Base-by-base conservation (phyloP, 2,113 vertebrate genomes). In the Tupaia tana region DNA sequence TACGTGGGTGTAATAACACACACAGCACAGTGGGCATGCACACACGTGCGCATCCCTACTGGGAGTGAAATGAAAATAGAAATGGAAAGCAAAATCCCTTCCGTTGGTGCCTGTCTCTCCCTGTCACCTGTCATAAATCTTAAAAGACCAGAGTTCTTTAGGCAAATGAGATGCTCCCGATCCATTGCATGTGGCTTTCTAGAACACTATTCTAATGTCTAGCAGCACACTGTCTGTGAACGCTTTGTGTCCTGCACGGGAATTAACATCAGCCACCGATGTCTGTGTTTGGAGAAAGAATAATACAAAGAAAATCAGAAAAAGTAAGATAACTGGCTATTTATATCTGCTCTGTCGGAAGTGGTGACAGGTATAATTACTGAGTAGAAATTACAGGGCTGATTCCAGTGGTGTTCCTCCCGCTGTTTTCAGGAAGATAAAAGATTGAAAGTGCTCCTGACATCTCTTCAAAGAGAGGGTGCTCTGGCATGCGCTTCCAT, bases 361-460 rank as follows among this genome's bases (percentile, higher is more conserved):
- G 96, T 97, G 93, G 98, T 98, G 98, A 98, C 98, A 98, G 98
- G 98, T 98, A 97, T 98, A 99, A 99, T 99, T 99, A 98, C 98
- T 96, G 97, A 98, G 98, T 96, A 98, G 98, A 99, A 98, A 98
- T 98, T 98, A 98, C 98, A 98, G 97, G 94, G 97, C 98, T 98
- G 93, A 98, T 98, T 98, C 98, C 98, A 98, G 96, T 97, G 97
- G 98, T 31, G 94, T 97, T 98, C 98, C 96, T 98, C 98, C 98
- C n/a, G 97, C 98, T 98, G 98, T 98, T 99, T 97, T 64, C 73
- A 18, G 91, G 95, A 97, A 98, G 98, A 98, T 95, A 98, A 98
- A 98, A 98, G 98, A 98, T 98, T 98, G 98, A 98, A 98, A 99
- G 97, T 96, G 92, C 90, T 98, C 96, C 97, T 98, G 98, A 98